Base-by-base conservation (phyloP, 2,888 invertebrate genomes). In the Drosophila kanekoi region DNA sequence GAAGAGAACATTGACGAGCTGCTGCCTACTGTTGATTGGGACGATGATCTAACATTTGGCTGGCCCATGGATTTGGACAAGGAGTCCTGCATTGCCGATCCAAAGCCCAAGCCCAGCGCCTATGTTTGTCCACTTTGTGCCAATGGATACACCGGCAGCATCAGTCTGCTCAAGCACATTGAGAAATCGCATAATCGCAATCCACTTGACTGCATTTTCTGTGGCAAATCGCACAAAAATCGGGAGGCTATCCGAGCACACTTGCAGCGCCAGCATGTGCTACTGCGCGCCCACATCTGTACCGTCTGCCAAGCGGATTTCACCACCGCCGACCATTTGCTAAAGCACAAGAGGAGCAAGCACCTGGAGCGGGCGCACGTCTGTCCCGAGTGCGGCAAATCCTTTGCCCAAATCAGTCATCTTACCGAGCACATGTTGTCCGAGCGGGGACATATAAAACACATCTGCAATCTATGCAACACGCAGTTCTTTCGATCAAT, bases 1-100 rank as follows among this genome's bases (percentile, higher is more conserved):
- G 83, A 83, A 33, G 83, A 87, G 74, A 87, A 87, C 37, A 85
- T 83, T 33, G 83, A 83, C 8, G 88, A 87, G 23, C 48, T 83
- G 6, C 45, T 83, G 48, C 88, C 86, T 1, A 81, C 63, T 6
- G 59, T 81, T 4, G 88, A 83, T 23, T 82, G 88, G 80, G 83
- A 72, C 10, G 86, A 83, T 43, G 83, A 83, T 44, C 52, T 87
- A 0, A 83, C 87, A 18, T 87, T 87, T 10, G 88, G 77, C 13
- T 83, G 83, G 83, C 83, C 83, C 16, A 73, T 63, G 76, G 83
- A 67, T 23, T 49, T 83, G n/a, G 83, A 72, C 37, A 83, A 83
- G 14, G 82, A 85, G 52, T 69, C 80, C 5, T 85, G 83, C 57
- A 85, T 81, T 33, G 66, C 66, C 38, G 84, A 83, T 60, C 81